phyloP scores from a whole-genome alignment of 2,888 invertebrate genomes.

The Cephalotes varians region DNA sequence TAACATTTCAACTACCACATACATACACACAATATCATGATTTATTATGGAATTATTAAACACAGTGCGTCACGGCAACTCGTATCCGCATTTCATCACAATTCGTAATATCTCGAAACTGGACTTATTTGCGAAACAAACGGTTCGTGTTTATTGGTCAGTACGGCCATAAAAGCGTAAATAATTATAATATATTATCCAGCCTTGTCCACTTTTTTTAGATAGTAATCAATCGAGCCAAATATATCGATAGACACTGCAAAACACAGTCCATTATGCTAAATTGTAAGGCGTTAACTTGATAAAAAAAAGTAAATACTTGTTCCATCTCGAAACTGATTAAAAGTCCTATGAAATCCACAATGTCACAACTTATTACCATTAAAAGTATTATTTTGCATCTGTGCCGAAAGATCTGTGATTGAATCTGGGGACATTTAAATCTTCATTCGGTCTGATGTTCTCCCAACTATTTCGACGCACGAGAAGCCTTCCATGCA shows the following conservation, averaged over 20 bases:
- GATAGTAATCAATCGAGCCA: background rate
- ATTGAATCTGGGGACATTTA: constrained; percentile 67
- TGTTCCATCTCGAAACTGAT: background rate
- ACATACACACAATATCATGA: background rate
- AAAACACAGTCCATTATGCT: background rate
- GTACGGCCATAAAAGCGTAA: background rate
- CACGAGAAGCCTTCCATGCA: background rate
- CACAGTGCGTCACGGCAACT: background rate
- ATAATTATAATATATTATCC: constrained; percentile 22
- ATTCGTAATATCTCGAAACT: constrained; percentile 8
- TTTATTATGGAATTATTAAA: constrained; percentile 8
- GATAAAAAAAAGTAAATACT: constrained; percentile 8
- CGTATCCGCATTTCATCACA: background rate
- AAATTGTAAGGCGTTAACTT: background rate
- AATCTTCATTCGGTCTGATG: constrained; percentile 66
- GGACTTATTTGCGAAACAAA: constrained; percentile 13
- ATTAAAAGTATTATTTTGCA: background rate
- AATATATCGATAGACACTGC: background rate
- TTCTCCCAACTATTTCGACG: constrained; percentile 72
- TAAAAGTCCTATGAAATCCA: background rate
- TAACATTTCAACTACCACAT: background rate
- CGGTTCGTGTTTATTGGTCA: constrained; percentile 10
- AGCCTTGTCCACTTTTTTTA: background rate
- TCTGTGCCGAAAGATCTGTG: constrained; percentile 53
- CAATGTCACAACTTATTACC: background rate